Evolutionary conservation across 2,797 vertebrate genomes (phyloP).

Genomic region (Champsocephalus esox): DNA sequence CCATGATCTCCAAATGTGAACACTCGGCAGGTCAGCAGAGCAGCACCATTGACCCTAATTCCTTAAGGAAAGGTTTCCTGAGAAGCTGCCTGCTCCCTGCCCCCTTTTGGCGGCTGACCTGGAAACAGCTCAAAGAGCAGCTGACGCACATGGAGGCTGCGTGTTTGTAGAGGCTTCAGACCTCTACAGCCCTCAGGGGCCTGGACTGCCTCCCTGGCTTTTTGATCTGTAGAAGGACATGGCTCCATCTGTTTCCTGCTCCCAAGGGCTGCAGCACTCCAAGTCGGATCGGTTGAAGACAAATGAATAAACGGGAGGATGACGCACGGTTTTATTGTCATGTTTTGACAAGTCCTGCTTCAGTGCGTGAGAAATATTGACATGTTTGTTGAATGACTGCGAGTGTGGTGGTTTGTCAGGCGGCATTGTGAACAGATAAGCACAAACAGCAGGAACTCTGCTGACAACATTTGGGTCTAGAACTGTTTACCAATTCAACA

Average conservation of each 20-base stretch:
- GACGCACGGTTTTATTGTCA: slow-evolving; percentile 48
- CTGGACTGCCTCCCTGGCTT: slow-evolving; percentile 16
- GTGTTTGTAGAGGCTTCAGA: slow-evolving; percentile 25
- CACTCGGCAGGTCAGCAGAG: slow-evolving; percentile 29
- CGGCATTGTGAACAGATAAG: slow-evolving; percentile 23
- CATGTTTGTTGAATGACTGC: slow-evolving; percentile 46
- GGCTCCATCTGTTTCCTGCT: slow-evolving; percentile 78
- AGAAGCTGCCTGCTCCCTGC: slow-evolving; percentile 16
- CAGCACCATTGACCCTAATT: slow-evolving; percentile 56
- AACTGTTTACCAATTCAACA: slow-evolving; percentile 31
- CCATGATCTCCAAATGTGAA: slow-evolving; percentile 60
- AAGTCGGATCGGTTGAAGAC: slow-evolving; percentile 59
- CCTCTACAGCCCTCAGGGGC: slow-evolving; percentile 15
- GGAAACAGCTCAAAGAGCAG: slow-evolving; percentile 56
- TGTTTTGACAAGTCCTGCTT: slow-evolving; percentile 65
- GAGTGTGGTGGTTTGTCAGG: slow-evolving; percentile 33
- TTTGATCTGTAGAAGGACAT: slow-evolving; percentile 64
- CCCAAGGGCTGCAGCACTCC: slow-evolving; percentile 24
- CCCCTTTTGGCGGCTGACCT: slow-evolving; percentile 59
- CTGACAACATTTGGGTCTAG: slow-evolving; percentile 18
- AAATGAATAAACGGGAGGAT: slow-evolving; percentile 65
- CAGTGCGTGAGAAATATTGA: slow-evolving; percentile 50
- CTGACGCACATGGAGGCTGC: slow-evolving; percentile 41
- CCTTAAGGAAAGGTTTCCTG: slow-evolving; percentile 73
- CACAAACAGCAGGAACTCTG: slow-evolving; percentile 18